Evolutionary conservation across 2,888 invertebrate genomes (phyloP).

Genomic region (Prenolepis imparis): DNA sequence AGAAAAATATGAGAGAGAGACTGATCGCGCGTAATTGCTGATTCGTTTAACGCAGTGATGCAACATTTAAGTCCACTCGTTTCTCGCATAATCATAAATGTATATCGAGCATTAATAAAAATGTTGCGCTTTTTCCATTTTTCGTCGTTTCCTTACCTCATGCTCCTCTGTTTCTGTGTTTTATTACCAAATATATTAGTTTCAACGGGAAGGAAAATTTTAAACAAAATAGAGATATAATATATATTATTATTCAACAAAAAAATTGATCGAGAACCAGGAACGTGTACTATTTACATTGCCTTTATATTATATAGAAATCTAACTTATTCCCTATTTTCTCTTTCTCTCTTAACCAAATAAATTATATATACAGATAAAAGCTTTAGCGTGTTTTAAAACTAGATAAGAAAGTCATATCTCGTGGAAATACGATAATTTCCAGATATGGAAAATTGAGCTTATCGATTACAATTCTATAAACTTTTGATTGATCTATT

Average conservation of each 20-base stretch:
- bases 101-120: conserved; percentile 68
- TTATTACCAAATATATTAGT: neutral
- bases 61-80: conserved; percentile 60
- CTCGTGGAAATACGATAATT: neutral
- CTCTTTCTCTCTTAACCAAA: conserved; percentile 51
- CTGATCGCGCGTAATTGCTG: conserved; percentile 59
- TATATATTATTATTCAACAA: conserved; percentile 65
- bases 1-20: conserved; percentile 61
- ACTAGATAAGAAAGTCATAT: conserved; percentile 29
- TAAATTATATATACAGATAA: conserved; percentile 68
- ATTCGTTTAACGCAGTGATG: conserved; percentile 35
- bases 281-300: conserved; percentile 68
- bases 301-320: conserved; percentile 51
- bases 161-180: neutral
- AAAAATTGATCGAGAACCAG: conserved; percentile 53
- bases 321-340: conserved; percentile 49
- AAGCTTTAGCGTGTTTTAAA: conserved; percentile 2
- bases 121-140: conserved; percentile 60
- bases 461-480: conserved; percentile 22
- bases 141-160: neutral
- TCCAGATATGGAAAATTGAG: conserved; percentile 30
- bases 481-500: conserved; percentile 16
- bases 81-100: conserved; percentile 46
- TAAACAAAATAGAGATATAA: conserved; percentile 44
- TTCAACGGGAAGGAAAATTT: neutral